Base-by-base conservation (phyloP, 2,797 vertebrate species). In the Malurus leucopterus region DNA sequence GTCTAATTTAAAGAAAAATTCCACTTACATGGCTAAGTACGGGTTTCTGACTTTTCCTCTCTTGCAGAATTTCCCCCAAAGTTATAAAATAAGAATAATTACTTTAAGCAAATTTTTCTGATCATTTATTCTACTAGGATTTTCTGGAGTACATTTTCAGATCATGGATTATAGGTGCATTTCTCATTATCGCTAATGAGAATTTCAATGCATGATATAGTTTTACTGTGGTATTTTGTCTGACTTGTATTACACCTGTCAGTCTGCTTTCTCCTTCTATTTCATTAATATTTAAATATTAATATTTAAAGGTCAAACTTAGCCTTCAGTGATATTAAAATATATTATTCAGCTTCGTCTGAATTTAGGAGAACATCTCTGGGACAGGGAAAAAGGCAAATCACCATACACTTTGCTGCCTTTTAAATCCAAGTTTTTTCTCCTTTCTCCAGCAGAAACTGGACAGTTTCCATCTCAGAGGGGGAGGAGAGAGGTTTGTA, bases 261-360 rank as follows among this genome's bases (percentile, higher is more conserved):
- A 96, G 93, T 96, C 92, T 95, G 80, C 91, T 93, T 95, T 95
- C 92, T 95, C 72, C 86, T 93, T 76, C 93, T 94, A 82, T 95
- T 96, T 91, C 92, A 96, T 97, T 96, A 97, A 95, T 97, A 96
- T 96, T 96, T 96, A 96, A 97, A 95, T 96, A 95, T 95, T 96
- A 95, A 81, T 88, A 96, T 95, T 96, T 96, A 97, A 97, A 97
- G 96, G 95, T 97, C 95, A 97, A 96, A 93, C 89, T 95, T 91
- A 14, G 10, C 95, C 79, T 95, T 84, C 12, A 55, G 95, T 92
- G 93, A 81, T 96, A 94, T 94, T 95, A 94, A 94, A 96, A 95
- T 92, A 92, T 86, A 94, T 90, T 92, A 93, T 93, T 95, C 83
- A n/a, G 17, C 91, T 95, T 96, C 69, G 84, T 86, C 93, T 88